Evolutionary conservation across 1,140 invertebrate species (phyloP), one percentile per base, ranked within the genome.

Genomic region (Aphelenchoides avenae): DNA sequence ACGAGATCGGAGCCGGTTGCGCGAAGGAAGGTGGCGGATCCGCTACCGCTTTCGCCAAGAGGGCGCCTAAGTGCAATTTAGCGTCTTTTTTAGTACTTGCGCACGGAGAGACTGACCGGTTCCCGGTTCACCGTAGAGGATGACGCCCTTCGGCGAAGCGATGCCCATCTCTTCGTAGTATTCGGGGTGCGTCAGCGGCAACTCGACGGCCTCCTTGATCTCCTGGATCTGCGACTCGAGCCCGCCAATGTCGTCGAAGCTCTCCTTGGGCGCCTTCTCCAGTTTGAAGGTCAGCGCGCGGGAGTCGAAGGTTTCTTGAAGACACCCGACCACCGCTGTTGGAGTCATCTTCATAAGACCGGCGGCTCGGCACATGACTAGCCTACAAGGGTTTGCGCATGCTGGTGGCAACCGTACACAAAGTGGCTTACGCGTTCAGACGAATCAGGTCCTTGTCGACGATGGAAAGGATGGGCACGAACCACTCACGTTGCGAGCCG

Each of bases 151-250:
- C 2, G 68, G 68, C 20, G 68, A 54, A 26, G 58, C 61, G 41
- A 70, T 70, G 11, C 68, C 68, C 68, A 70, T 70, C 36, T 70
- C 68, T 44, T 68, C 64, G 41, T 70, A 70, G 40, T 64, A 70
- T 51, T 70, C 68, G 9, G 68, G 68, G 56, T 70, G 68, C 11
- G 68, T 70, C 29, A 70, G 37, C 5, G 68, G 68, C 15, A 71
- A 53, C 39, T 70, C 68, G 11, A 70, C 68, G 15, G 63, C 44
- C 40, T 70, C 68, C 42, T 70, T 70, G 5, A 70, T 44, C 50
- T 70, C 68, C 26, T 71, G 68, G 34, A 70, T 68, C 40, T 70
- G 68, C 5, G 37, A 27, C 7, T 70, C 68, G 2, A 61, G 49
- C 3, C 68, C 68, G 26, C 68, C 68, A 55, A 70, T 68, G 33